These are phyloP conservation scores for Ephestia elutella DNA, from an alignment of 1,140 invertebrate species.

Conservation along the genomic window DNA sequence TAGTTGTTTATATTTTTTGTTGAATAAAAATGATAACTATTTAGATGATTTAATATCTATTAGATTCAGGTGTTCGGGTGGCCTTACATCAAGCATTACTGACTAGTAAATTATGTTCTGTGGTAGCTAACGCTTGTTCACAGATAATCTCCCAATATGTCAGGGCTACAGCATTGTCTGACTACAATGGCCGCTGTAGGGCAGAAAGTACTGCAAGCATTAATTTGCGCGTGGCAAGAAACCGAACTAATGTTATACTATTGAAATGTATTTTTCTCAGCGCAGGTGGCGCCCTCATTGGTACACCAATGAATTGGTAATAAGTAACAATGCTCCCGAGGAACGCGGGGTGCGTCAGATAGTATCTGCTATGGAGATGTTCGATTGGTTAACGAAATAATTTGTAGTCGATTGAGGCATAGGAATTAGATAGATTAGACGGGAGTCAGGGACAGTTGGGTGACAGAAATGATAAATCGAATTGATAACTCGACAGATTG, in stretches of 20 bases:
- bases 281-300: too few species aligned
- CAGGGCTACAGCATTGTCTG: neutral
- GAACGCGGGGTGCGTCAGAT: neutral
- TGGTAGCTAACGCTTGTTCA: conserved; percentile 1
- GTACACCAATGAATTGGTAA: too few species aligned
- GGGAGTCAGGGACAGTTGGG: neutral
- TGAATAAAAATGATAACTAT: too few species aligned
- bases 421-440: neutral
- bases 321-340: neutral
- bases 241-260: too few species aligned
- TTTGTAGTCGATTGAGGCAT: neutral
- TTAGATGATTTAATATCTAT: neutral
- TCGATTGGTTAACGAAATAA: conserved; percentile 1
- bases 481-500: neutral
- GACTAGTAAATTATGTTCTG: conserved; percentile 1
- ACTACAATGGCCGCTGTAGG: neutral
- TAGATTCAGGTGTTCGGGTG: neutral
- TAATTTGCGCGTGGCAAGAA: neutral
- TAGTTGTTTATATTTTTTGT: too few species aligned
- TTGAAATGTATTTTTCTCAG: too few species aligned
- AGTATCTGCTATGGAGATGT: conserved; percentile 1
- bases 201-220: neutral
- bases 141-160: conserved; percentile 1
- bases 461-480: neutral
- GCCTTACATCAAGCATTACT: neutral